Conservation (phyloP, 2,113 vertebrate genomes). For the Aramus guarauna region DNA sequence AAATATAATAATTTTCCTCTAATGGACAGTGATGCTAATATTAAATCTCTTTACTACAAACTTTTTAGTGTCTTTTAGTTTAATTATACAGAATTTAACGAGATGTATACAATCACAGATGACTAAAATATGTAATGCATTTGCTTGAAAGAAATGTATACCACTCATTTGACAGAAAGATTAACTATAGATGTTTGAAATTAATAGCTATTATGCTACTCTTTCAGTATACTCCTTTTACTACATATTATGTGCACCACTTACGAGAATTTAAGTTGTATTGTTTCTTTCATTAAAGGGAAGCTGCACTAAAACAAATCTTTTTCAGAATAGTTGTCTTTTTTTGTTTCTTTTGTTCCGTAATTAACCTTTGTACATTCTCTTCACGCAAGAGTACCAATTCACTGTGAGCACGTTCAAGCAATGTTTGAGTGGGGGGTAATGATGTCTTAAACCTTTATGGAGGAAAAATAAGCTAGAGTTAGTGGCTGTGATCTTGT, state of each 20-base stretch:
- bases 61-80: not conserved
- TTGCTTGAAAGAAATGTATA: not conserved
- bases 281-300: not conserved
- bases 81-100: not conserved
- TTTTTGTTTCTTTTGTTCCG: not conserved
- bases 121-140: not conserved
- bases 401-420: not conserved
- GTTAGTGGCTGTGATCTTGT: constrained; percentile 3
- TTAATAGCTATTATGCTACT: not conserved
- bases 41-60: not conserved
- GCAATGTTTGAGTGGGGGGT: not conserved
- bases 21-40: not conserved
- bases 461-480: not conserved
- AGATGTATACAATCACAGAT: not conserved
- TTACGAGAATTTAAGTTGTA: not conserved
- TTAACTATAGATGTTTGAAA: not conserved
- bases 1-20: not conserved
- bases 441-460: constrained; percentile 34
- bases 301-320: not conserved
- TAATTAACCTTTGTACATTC: not conserved
- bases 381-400: not conserved
- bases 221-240: not conserved
- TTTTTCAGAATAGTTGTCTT: not conserved
- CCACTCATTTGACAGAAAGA: not conserved
- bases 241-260: not conserved